Evolutionary conservation across 2,888 invertebrate genomes (phyloP), one percentile per base, ranked within the genome.

Genomic region (Lampropteryx suffumata): DNA sequence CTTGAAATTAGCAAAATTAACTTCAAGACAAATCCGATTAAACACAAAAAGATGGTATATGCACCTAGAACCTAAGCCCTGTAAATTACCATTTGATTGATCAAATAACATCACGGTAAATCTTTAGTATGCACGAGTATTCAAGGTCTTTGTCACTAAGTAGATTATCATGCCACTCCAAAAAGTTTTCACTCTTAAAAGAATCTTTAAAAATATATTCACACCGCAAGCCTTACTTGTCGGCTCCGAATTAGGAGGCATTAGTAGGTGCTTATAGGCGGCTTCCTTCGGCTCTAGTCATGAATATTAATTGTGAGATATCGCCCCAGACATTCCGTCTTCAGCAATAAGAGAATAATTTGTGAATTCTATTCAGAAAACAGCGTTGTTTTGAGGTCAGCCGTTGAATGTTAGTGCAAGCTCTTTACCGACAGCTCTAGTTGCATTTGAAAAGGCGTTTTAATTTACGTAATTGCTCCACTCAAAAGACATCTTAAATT

Each of bases 291-390:
- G 62, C 59, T 61, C 63, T 56, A 64, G 57, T 68, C 72, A 70
- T 77, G 77, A 76, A 78, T 77, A 77, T 77, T 78, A 72, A 75
- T 75, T 57, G 52, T 47, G 48, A 58, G 65, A 65, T 72, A 73
- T 73, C 64, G 64, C 61, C 47, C 47, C 56, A 62, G 67, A 66
- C 64, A 67, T 72, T 69, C 64, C 60, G 62, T 66, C 71, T 71
- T 69, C 64, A 55, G 53, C 55, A 68, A 69, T 65, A 62, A 59
- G 61, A 62, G 68, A 71, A 73, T 70, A 71, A 67, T 70, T 70
- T 63, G 65, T 64, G 65, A 66, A 67, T 70, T 65, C 52, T 63
- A 55, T 57, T 65, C 57, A 59, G 42, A 60, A 44, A 59, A 43
- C 44, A 41, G 45, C 53, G 40, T 40, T 37, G 51, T 50, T 51